Evolutionary conservation across 2,113 vertebrate genomes (phyloP).

Genomic region (Alethe castanea): DNA sequence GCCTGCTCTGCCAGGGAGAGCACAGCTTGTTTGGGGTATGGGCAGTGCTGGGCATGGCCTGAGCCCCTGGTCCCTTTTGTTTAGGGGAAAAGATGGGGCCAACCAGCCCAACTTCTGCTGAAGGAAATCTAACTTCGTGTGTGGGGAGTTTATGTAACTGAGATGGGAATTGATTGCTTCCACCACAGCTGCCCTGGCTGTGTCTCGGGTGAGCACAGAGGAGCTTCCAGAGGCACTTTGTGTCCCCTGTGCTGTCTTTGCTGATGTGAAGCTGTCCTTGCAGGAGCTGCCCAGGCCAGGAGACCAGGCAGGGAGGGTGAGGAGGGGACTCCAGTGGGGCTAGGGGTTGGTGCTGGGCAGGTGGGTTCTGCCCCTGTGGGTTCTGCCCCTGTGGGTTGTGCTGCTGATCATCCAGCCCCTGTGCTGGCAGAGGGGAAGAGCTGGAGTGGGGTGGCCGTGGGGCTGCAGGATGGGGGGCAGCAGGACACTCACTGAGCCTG

Average conservation of each 20-base stretch:
- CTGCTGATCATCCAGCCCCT: background rate
- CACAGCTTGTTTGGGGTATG: fast-evolving
- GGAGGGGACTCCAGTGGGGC: background rate
- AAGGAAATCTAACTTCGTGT: background rate
- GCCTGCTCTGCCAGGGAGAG: background rate
- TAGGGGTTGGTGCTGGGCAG: background rate
- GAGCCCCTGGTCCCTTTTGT: background rate
- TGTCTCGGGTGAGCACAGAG: background rate
- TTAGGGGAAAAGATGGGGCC: background rate
- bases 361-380: background rate
- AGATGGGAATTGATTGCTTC: background rate
- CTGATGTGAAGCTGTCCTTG: background rate
- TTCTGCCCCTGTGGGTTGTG: background rate
- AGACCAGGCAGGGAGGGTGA: background rate
- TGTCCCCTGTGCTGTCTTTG: background rate
- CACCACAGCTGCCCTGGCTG: background rate
- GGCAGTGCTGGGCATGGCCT: background rate
- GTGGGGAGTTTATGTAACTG: too few relatives aligned
- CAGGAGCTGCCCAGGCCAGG: background rate
- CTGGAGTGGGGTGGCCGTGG: fast-evolving
- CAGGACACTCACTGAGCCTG: background rate
- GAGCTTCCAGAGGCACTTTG: background rate
- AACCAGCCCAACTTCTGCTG: background rate
- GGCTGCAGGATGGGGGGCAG: background rate
- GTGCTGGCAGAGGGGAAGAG: background rate